Evolutionary conservation across 2,888 invertebrate species (phyloP), one percentile per base, ranked within the genome.

Genomic region (Hemistola chrysoprasaria): DNA sequence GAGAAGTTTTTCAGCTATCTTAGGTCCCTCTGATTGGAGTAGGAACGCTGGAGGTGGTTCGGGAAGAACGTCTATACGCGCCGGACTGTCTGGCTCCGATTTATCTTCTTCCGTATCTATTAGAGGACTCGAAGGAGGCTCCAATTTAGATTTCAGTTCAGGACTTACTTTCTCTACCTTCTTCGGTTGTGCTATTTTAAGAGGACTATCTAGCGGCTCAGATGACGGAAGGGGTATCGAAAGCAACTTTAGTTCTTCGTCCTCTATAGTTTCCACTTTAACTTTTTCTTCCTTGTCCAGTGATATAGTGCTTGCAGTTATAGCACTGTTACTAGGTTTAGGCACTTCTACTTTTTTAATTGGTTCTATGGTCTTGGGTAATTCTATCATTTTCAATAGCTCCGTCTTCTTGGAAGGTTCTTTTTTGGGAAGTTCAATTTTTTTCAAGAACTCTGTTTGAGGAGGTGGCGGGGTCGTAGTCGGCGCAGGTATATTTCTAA

Each of bases 1-100:
- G 0, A 92, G 76, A 2, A 92, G 85, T 61, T 91, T 92, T 53
- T 92, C 92, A 0, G 92, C 92, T 55, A 92, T 92, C 47, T 92
- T 92, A 0, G 91, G 90, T 1, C 88, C 89, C 53, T 89, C 88
- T 2, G 89, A 82, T 49, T 89, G 88, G 6, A 89, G 58, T 1
- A 86, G 66, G 64, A 89, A 89, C 0, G 71, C 85, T 1, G 86
- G 83, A 0, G 89, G 89, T 1, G 89, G 88, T 47, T 89, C 89
- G 0, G 89, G 88, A n/a, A 89, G 50, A 0, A 85, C 86, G 50
- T 89, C 90, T 5, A 85, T 76, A n/a, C 88, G 62, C 8, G 84
- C 82, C 1, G 85, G 85, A 56, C 87, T 88, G 40, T 90, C 90
- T 0, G 88, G 88, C 48, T 90, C 90, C 0, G 86, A 89, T 51